Evolutionary conservation across 2,113 vertebrate species (phyloP), one percentile per base, ranked within the genome.

Genomic region (Eretmochelys imbricata): DNA sequence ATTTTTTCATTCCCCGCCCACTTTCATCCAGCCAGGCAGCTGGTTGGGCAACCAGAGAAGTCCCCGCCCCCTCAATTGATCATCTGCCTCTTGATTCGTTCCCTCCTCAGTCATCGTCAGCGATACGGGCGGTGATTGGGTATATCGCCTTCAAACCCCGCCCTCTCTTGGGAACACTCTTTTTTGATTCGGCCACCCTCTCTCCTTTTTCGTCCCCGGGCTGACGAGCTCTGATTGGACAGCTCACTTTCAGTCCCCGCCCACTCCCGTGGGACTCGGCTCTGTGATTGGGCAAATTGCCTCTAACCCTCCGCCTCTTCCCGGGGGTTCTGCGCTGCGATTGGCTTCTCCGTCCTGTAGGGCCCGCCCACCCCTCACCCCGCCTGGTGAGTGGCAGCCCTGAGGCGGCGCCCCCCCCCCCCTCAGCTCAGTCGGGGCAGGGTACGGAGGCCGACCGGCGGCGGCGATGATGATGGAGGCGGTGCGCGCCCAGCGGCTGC

Each of bases 381-480:
- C 80, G 48, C 38, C 75, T 19, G 27, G 35, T 87, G 96, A 96
- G 82, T 91, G 95, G 72, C 92, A 69, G 53, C 42, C 11, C 86
- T 65, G 31, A 50, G n/a, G 62, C 69, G 29, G 46, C 24, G 24
- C 42, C 82, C 50, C 35, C 38, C 35, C 38, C 35, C 17, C 4
- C 5, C 19, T 59, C 22, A n/a, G 35, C 25, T 19, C 50, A 9
- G 85, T 14, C 80, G 69, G 86, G 80, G 51, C 92, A 24, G 80
- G 80, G 62, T 55, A 87, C 46, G 84, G 46, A 54, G 78, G 48
- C 79, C 84, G 62, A 62, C 14, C 7, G 62, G 80, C 53, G 80
- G 80, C 35, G 80, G 57, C 51, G 49, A 54, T 97, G 96, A 98
- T 96, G 97, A 99, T 99, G 99, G 99, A 99, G 98, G 99, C 99